These are phyloP conservation scores for Diorhabda elongata DNA, from an alignment of 1,140 invertebrate genomes.

Conservation along the genomic window DNA sequence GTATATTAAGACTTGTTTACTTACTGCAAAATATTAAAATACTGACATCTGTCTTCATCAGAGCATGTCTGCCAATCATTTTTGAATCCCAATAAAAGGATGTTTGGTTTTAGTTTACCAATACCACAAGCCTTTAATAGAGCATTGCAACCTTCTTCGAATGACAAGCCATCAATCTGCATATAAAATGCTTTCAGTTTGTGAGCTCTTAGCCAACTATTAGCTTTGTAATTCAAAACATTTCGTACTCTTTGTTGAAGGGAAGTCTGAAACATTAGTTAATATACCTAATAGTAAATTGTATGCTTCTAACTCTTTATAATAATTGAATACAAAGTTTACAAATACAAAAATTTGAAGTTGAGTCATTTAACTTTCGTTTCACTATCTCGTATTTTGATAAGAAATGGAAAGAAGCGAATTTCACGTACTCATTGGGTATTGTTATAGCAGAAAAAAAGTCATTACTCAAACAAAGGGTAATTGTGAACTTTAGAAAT, in stretches of 20 bases:
- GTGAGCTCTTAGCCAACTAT: constrained; percentile 76
- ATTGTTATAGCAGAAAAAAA: too few species aligned
- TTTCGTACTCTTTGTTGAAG: constrained; percentile 48
- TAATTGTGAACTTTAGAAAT: too few species aligned
- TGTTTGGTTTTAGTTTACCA: constrained; percentile 86
- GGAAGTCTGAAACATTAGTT: constrained; percentile 31
- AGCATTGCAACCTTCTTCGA: constrained; percentile 69
- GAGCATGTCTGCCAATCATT: constrained; percentile 79
- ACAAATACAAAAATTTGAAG: too few species aligned
- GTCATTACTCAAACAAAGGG: too few species aligned
- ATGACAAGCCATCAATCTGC: constrained; percentile 71
- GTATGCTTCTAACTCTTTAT: too few species aligned
- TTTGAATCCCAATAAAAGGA: constrained; percentile 89
- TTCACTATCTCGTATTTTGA: too few species aligned
- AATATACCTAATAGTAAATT: too few species aligned
- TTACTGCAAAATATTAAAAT: constrained; percentile 92
- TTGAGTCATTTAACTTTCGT: too few species aligned
- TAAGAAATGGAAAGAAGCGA: too few species aligned
- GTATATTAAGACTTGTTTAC: constrained; percentile 37
- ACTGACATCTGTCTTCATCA: constrained; percentile 68
- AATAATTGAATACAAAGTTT: too few species aligned
- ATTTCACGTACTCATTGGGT: too few species aligned
- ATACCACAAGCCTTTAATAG: constrained; percentile 78
- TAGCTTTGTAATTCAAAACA: constrained; percentile 57
- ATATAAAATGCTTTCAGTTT: constrained; percentile 91